phyloP scores from a whole-genome alignment of 1,140 invertebrate species.

The Drosophila lini region DNA sequence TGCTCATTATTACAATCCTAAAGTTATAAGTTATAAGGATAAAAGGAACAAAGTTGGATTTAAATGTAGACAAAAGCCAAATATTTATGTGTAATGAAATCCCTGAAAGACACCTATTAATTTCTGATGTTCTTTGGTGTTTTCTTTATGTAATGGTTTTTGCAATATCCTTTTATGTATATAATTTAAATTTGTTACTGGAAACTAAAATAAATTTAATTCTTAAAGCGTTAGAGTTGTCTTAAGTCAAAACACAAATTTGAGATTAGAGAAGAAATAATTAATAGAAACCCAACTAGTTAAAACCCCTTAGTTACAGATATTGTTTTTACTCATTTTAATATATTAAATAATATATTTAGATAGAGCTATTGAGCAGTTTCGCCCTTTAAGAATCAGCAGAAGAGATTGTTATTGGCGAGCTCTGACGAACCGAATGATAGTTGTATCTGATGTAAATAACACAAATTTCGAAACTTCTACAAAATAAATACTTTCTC shows the following conservation, averaged over 20 bases:
- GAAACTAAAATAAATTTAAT: not conserved
- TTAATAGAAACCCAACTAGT: not conserved
- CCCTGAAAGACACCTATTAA: constrained; percentile 6
- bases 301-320: not conserved
- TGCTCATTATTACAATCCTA: constrained; percentile 38
- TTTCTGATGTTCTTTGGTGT: not conserved
- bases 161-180: constrained; percentile 5
- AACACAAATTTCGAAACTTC: not conserved
- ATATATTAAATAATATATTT: not conserved
- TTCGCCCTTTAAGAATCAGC: not conserved
- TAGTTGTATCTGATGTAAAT: not conserved
- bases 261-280: constrained; percentile 5
- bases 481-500: not conserved
- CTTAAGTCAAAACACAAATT: constrained; percentile 7
- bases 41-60: constrained; percentile 16
- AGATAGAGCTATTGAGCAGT: not conserved
- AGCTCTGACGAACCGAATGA: not conserved
- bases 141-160: constrained; percentile 6
- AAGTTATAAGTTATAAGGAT: constrained; percentile 25
- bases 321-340: not conserved
- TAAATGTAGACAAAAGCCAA: constrained; percentile 22
- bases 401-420: not conserved
- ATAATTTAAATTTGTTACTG: constrained; percentile 3
- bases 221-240: not conserved
- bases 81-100: constrained; percentile 29